Percentiles rank a stretch among this genome's conserved stretches.
Conservation (phyloP, 2,113 vertebrate genomes). For the Neolamprologus ventralis region DNA sequence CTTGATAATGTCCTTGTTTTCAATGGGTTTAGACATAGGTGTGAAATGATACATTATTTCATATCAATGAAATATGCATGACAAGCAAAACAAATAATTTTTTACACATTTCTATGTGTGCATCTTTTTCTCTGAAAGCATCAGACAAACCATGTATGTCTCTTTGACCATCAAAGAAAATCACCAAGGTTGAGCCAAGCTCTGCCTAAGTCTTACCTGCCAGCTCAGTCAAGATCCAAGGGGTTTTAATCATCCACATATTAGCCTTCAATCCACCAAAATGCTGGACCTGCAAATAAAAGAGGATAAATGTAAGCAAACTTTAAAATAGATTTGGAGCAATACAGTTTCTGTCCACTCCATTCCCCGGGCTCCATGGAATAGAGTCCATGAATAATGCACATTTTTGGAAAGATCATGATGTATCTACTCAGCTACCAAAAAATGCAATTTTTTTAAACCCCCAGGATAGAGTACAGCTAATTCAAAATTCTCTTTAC, state of each 20-base stretch:
- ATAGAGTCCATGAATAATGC: conserved; percentile 17
- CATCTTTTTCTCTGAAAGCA: not conserved
- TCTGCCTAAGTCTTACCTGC: conserved; percentile 54
- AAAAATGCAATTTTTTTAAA: conserved; percentile 29
- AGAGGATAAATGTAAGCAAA: not conserved
- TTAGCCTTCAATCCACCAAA: conserved; percentile 27
- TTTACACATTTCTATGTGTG: not conserved
- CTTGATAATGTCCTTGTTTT: not conserved
- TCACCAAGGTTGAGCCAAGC: not conserved
- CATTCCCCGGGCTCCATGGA: not conserved
- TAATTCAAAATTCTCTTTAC: conserved; percentile 50
- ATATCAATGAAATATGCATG: not conserved
- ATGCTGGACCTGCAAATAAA: conserved; percentile 46
- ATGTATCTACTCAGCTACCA: conserved; percentile 15
- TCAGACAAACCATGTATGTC: not conserved
- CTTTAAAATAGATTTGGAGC: conserved; percentile 1
- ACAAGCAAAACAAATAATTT: not conserved
- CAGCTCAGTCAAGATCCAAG: conserved; percentile 54
- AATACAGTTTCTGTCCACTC: not conserved
- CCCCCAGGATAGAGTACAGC: conserved; percentile 21
- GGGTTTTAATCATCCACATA: conserved; percentile 53
- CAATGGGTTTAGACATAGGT: not conserved
- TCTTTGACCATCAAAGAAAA: not conserved
- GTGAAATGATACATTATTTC: not conserved
- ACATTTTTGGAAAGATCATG: conserved; percentile 19